Evolutionary conservation across 2,113 vertebrate species (phyloP), one percentile per base, ranked within the genome.

Genomic region (Pelodiscus sinensis): DNA sequence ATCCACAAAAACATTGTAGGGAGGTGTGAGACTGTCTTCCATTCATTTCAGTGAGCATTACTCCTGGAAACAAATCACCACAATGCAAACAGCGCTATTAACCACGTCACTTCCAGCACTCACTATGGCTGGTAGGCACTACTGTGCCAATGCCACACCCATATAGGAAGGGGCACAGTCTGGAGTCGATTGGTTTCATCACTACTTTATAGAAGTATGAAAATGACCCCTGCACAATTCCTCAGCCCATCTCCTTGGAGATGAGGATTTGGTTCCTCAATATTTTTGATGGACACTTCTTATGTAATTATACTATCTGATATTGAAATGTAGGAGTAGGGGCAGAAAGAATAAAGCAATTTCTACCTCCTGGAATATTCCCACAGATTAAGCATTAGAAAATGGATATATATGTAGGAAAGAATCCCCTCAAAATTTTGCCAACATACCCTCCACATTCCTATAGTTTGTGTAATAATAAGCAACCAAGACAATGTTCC

Each of bases 371-470:
- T 75, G 35, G 3, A 44, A 44, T 44, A n/a, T 9, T 31, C 7
- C 31, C 15, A 18, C 16, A 75, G 71, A 8, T 86, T 79, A 84
- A 71, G 22, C 54, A 21, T 54, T 35, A 19, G n/a, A 10, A 84
- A 52, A 1, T 44, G 18, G 71, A 11, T 58, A 31, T 68, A 27
- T 21, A 80, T 92, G 5, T 7, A 9, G 90, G 3, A 5, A 6
- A 57, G 92, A 79, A 77, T 68, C 92, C 79, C 13, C 4, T 21
- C 90, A 77, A 44, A 81, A 15, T 50, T 80, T 80, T 71, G 31
- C 65, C 52, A 86, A 22, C 7, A 11, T 50, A 56, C 52, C 81
- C 56, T 44, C 31, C 56, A 3, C 57, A 82, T 31, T 18, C 57
- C 73, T 8, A 5, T 22, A 55, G 8, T 0, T 2, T 52, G 65